Base-by-base conservation (phyloP, 2,888 invertebrate species). In the Rhabditophanes sp. region DNA sequence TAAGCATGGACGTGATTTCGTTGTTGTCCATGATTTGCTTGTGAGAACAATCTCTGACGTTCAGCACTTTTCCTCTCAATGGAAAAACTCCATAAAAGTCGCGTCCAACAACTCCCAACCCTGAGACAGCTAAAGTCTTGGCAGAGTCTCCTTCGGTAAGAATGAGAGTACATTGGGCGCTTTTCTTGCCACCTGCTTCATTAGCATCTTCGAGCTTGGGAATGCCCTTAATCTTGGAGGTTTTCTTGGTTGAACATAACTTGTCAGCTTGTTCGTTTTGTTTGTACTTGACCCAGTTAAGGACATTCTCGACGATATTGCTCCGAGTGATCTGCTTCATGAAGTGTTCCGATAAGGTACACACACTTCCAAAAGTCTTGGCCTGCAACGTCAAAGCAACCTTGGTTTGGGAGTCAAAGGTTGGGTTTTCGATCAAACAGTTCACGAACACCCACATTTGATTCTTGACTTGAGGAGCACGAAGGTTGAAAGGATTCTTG, bases 71-170 rank as follows among this genome's bases (percentile, higher is more conserved):
- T 75, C 93, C 78, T 67, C 0, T n/a, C n/a, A n/a, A n/a, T 0
- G 96, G 96, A 67, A 96, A 99, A 3, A 96, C 90, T 3, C 96
- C 96, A 61, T 80, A 60, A 14, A 48, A 40, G 34, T 60, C 60
- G 16, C 59, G 41, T 5, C 60, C 60, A 88, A 57, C 78, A 76
- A 90, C 81, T 47, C 83, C 79, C 12, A 96, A 75, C 26, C 96
- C 96, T 9, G 58, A 45, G 21, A 96, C 87, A 66, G 90, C 96
- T 68, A 90, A 75, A 0, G 88, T 77, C 67, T 96, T 99, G 67
- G 96, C 96, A 65, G 96, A 99, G 71, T 99, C 96, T 80, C 96
- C 96, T 76, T 99, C 96, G 31, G 96, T 99, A 19, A 99, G 75
- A 55, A 99, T 96, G 8, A 99, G 73, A 0, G 93, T 96, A 65